Evolutionary conservation across 2,113 vertebrate species (phyloP).

Genomic region (Hypanus sabinus): DNA sequence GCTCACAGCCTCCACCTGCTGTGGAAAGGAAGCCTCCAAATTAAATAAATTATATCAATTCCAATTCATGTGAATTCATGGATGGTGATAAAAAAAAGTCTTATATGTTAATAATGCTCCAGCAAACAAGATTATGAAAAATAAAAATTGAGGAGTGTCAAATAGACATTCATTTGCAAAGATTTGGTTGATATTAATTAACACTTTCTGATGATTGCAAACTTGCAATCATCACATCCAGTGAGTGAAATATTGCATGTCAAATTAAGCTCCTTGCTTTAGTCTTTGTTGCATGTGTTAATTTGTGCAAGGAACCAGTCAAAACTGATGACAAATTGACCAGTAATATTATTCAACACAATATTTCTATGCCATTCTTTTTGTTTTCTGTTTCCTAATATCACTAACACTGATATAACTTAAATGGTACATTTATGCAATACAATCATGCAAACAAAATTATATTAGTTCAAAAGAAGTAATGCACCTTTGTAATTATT

Average conservation of each 20-base stretch:
- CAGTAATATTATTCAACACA: constrained; percentile 35
- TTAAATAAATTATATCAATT: constrained; percentile 73
- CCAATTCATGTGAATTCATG: constrained; percentile 50
- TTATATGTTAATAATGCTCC: constrained; percentile 57
- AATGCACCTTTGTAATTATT: constrained; percentile 21
- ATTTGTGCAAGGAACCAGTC: constrained; percentile 49
- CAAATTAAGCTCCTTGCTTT: constrained; percentile 53
- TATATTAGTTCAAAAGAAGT: constrained; percentile 21
- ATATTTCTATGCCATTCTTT: constrained; percentile 32
- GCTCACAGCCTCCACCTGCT: constrained; percentile 65
- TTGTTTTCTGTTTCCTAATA: constrained; percentile 36
- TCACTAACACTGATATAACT: constrained; percentile 33
- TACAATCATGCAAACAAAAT: constrained; percentile 12
- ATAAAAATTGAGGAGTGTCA: constrained; percentile 44
- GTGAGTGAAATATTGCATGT: constrained; percentile 67
- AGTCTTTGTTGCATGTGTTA: constrained; percentile 52
- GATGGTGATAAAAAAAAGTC: constrained; percentile 58
- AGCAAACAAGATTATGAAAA: constrained; percentile 64
- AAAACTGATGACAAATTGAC: constrained; percentile 37
- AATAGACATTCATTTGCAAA: constrained; percentile 64
- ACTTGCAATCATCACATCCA: constrained; percentile 62
- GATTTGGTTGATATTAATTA: constrained; percentile 82
- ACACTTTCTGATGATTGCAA: constrained; percentile 73
- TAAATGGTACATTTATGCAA: constrained; percentile 29
- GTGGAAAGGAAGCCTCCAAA: constrained; percentile 63